phyloP scores from a whole-genome alignment of 2,888 invertebrate genomes.

The Rhopalosiphum nymphaeae region DNA sequence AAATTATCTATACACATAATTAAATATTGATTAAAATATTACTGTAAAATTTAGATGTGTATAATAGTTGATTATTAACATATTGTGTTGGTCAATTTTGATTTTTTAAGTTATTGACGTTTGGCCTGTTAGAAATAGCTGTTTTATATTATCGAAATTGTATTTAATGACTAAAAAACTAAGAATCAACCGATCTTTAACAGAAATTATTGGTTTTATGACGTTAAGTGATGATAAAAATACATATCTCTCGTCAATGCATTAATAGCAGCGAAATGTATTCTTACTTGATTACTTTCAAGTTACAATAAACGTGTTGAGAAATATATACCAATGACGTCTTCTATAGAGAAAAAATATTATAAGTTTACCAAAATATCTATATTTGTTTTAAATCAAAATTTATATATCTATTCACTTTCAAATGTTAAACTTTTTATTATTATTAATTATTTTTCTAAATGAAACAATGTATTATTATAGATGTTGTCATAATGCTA shows the following conservation, averaged over 20 bases:
- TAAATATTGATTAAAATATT: neutral
- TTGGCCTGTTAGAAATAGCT: neutral
- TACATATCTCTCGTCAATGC: neutral
- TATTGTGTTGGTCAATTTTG: neutral
- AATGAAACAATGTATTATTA: neutral
- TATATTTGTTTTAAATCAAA: neutral
- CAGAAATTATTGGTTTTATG: slow-evolving; percentile 22
- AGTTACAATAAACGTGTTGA: neutral
- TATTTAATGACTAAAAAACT: slow-evolving; percentile 7
- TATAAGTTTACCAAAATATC: neutral
- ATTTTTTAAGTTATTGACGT: neutral
- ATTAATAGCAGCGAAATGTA: neutral
- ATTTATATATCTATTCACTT: neutral
- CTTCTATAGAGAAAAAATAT: neutral
- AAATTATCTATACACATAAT: neutral
- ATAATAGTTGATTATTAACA: neutral
- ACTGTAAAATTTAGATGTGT: neutral
- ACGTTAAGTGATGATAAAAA: slow-evolving; percentile 17
- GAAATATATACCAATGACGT: neutral
- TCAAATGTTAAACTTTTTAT: neutral
- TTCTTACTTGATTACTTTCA: neutral
- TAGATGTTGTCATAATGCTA: neutral
- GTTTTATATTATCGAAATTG: slow-evolving; percentile 26
- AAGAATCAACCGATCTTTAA: slow-evolving; percentile 7
- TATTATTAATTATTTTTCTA: neutral